Base-by-base conservation (phyloP, 2,113 vertebrate genomes). In the Conger conger region DNA sequence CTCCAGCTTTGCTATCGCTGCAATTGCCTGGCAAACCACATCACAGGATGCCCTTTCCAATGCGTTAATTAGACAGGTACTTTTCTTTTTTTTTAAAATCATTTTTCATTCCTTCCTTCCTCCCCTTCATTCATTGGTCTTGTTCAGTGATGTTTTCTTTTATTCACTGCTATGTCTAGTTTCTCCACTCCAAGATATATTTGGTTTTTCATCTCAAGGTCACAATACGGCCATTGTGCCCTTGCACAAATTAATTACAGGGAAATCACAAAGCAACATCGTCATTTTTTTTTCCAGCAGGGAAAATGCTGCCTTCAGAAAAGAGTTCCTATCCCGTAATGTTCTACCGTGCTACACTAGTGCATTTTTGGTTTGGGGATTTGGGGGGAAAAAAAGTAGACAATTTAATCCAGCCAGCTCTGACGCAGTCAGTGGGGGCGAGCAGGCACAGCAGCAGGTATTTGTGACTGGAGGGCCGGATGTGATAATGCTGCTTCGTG, bases 301-400 rank as follows among this genome's bases (percentile, higher is more conserved):
- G n/a, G n/a, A 63, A 57, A 45, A 37, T 33, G 13, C 23, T 33
- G 17, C 35, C 77, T 40, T 37, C 15, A 15, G 77, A 68, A 77
- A 84, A 79, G 40, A 79, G 80, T 30, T 76, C 50, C 80, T 17
- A 20, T 60, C 80, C 77, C 18, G 27, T 84, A 84, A 84, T 84
- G 77, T 60, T 38, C 35, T 36, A 45, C 53, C 40, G 50, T 57
- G 76, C 23, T n/a, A n/a, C n/a, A n/a, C n/a, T 57, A 50, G 30
- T 13, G 27, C 68, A 33, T 27, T n/a, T 73, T 73, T 73, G 68
- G 27, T 30, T 73, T 73, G n/a, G 68, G 68, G 68, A 27, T 73
- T 73, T 73, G 68, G n/a, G n/a, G n/a, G n/a, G n/a, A n/a, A n/a
- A 4, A 23, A 73, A 33, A 33, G n/a, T 33, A n/a, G n/a, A 27